These are phyloP conservation scores for Rhagium mordax DNA, from an alignment of 2,888 invertebrate genomes.

Conservation along the genomic window DNA sequence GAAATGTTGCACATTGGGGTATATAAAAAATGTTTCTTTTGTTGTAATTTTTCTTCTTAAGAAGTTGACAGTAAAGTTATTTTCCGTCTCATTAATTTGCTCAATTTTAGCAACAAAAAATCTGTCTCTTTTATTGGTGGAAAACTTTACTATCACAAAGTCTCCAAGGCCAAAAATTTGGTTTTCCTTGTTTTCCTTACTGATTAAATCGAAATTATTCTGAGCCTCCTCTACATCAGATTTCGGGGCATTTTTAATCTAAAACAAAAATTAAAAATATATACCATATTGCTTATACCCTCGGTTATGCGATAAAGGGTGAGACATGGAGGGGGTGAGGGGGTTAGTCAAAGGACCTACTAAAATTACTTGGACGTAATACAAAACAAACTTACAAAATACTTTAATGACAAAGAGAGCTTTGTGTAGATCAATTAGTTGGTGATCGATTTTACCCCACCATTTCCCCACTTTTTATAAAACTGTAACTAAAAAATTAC, in stretches of 20 bases:
- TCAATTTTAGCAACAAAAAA: conserved; percentile 29
- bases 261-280: not conserved
- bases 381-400: conserved; percentile 22
- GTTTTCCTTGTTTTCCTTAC: not conserved
- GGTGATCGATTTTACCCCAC: conserved; percentile 3
- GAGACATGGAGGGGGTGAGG: conserved; percentile 17
- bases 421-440: conserved; percentile 21
- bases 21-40: conserved; percentile 35
- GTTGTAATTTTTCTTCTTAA: conserved; percentile 31
- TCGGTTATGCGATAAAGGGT: conserved; percentile 22
- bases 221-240: conserved; percentile 9
- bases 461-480: conserved; percentile 15
- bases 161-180: conserved; percentile 12
- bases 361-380: not conserved
- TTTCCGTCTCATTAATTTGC: conserved; percentile 25
- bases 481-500: conserved; percentile 20
- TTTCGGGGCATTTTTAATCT: not conserved
- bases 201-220: conserved; percentile 16
- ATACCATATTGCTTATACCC: conserved; percentile 18
- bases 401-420: conserved; percentile 16
- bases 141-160: conserved; percentile 23
- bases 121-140: conserved; percentile 21
- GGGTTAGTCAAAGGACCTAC: conserved; percentile 5
- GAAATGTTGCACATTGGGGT: conserved; percentile 32
- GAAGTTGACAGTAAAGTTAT: conserved; percentile 33